Conservation (phyloP, 2,888 invertebrate genomes). For the Melinaea menophilus region DNA sequence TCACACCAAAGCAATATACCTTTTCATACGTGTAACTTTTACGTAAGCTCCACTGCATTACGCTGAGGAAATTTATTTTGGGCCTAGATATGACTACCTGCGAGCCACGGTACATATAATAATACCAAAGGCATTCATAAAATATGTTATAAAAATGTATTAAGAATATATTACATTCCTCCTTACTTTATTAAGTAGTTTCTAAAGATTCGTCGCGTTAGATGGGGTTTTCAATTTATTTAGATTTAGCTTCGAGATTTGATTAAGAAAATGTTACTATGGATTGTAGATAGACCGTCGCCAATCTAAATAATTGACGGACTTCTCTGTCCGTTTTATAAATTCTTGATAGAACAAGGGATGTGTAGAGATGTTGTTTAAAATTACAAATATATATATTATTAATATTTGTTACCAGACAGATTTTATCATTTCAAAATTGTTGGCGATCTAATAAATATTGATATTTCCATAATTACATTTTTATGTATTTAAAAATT, state of each 20-base stretch:
- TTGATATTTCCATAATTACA: too few species aligned
- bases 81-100: constrained; percentile 53
- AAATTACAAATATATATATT: neutral
- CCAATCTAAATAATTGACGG: constrained; percentile 78
- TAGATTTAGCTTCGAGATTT: neutral
- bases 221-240: neutral
- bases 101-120: constrained; percentile 40
- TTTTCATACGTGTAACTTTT: constrained; percentile 73
- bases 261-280: constrained; percentile 8
- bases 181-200: neutral
- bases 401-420: too few species aligned
- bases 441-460: too few species aligned
- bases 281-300: constrained; percentile 49
- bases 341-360: constrained; percentile 49
- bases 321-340: constrained; percentile 67
- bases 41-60: constrained; percentile 61
- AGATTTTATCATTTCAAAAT: too few species aligned
- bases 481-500: too few species aligned
- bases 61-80: constrained; percentile 63
- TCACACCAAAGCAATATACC: constrained; percentile 32
- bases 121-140: constrained; percentile 26
- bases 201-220: neutral
- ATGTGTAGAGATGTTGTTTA: constrained; percentile 42
- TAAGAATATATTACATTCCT: neutral
- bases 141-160: constrained; percentile 4